A percentile compares a stretch with the other conserved stretches of the same genome.
phyloP scores from a whole-genome alignment of 2,888 invertebrate genomes.

The Papilio demoleus region DNA sequence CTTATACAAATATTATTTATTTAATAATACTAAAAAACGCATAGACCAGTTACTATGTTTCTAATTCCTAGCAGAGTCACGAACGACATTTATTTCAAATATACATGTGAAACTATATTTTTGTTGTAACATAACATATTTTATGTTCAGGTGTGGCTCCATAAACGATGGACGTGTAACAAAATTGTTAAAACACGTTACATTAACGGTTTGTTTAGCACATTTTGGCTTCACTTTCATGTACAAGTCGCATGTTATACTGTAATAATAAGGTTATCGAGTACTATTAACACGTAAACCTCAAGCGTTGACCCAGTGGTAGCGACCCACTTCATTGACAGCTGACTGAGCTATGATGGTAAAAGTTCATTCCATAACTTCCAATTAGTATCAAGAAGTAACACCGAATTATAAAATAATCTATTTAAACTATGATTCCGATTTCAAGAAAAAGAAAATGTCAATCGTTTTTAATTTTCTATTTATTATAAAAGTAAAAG shows the following conservation, averaged over 20 bases:
- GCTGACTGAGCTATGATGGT: conserved; percentile 33
- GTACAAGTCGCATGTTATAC: conserved; percentile 36
- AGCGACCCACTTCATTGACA: conserved; percentile 34
- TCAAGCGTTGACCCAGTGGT: conserved; percentile 38
- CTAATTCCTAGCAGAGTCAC: too few relatives aligned
- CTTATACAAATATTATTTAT: too few relatives aligned
- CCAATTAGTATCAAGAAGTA: too few relatives aligned
- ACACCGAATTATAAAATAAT: too few relatives aligned
- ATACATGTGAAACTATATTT: neutral
- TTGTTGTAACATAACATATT: neutral
- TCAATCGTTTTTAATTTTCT: too few relatives aligned
- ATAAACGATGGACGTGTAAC: conserved; percentile 12
- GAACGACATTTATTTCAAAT: too few relatives aligned
- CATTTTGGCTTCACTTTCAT: neutral
- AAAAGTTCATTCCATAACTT: too few relatives aligned
- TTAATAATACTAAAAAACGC: too few relatives aligned
- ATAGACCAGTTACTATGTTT: too few relatives aligned
- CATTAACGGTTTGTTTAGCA: conserved; percentile 42
- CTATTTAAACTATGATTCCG: too few relatives aligned
- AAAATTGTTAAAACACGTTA: conserved; percentile 50
- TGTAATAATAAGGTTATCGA: conserved; percentile 37
- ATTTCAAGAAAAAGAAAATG: too few relatives aligned
- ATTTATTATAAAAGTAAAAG: too few relatives aligned
- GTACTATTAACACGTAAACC: conserved; percentile 35
- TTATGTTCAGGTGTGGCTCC: conserved; percentile 28